Conservation (phyloP, 30 jellyfish, hydroid and myxozoan species). For the Aurelia coerulea region DNA sequence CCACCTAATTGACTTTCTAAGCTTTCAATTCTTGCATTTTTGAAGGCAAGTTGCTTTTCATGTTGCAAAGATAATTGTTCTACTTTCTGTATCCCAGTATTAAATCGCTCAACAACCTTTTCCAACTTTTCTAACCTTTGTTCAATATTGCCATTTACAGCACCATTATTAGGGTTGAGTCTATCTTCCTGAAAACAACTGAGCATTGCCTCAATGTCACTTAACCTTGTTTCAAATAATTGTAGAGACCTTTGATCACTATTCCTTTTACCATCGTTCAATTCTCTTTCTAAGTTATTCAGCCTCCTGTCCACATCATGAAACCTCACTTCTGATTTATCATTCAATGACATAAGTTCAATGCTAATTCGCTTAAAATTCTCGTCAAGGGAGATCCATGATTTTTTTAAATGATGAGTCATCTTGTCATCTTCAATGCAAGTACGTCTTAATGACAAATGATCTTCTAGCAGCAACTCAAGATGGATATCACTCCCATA, state of each 20-base stretch:
- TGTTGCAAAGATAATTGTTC: background rate
- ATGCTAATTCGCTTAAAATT: background rate
- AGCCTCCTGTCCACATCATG: conserved; percentile 19
- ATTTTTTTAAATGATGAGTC: background rate
- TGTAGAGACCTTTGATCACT: background rate
- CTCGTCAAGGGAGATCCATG: background rate
- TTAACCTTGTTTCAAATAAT: conserved; percentile 8
- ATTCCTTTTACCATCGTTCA: background rate
- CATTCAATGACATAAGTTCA: background rate
- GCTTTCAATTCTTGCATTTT: conserved; percentile 59
- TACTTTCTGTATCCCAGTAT: background rate
- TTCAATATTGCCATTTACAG: conserved; percentile 5
- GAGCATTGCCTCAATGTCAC: conserved; percentile 58
- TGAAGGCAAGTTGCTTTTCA: conserved; percentile 36
- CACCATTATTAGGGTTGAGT: background rate
- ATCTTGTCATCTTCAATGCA: conserved; percentile 13
- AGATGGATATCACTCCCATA: conserved; percentile 26
- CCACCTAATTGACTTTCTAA: conserved; percentile 43
- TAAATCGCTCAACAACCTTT: background rate
- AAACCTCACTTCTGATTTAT: background rate
- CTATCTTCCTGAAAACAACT: conserved; percentile 60
- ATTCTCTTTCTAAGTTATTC: background rate
- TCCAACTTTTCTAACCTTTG: conserved; percentile 11
- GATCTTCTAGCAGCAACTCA: conserved; percentile 29
- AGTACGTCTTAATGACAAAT: conserved; percentile 18